Evolutionary conservation across 2,797 vertebrate genomes (phyloP).

Genomic region (Phrynocephalus vlangalii): DNA sequence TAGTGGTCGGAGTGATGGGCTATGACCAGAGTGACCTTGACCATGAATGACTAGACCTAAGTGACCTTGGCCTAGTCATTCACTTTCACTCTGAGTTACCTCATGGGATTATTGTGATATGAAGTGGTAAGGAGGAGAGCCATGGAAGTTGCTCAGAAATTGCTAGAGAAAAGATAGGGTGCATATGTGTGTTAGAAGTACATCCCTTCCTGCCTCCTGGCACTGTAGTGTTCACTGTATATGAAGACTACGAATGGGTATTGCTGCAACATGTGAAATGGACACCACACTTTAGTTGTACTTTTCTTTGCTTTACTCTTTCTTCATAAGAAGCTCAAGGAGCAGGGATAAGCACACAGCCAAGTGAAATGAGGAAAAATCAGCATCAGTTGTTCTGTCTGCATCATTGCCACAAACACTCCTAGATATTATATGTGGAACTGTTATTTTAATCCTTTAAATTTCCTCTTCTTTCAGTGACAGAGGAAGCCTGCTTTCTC

Average conservation of each 20-base stretch:
- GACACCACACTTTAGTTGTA: not conserved
- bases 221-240: not conserved
- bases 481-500: conserved; percentile 74
- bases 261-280: not conserved
- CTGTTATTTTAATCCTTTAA: conserved; percentile 75
- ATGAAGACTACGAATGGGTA: not conserved
- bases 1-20: too few species aligned
- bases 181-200: not conserved
- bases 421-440: conserved; percentile 69
- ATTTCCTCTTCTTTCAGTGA: conserved; percentile 71
- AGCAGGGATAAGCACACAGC: not conserved
- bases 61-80: not conserved
- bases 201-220: not conserved
- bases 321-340: not conserved
- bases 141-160: too few species aligned
- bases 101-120: too few species aligned
- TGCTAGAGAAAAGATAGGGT: too few species aligned
- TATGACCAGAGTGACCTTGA: too few species aligned
- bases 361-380: conserved; percentile 58
- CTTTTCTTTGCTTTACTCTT: not conserved
- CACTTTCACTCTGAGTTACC: too few species aligned
- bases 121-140: too few species aligned
- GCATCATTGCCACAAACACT: conserved; percentile 61
- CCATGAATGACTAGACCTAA: too few species aligned
- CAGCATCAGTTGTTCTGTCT: conserved; percentile 41